Evolutionary conservation across 2,888 invertebrate species (phyloP).

Genomic region (Agrotis clavis): DNA sequence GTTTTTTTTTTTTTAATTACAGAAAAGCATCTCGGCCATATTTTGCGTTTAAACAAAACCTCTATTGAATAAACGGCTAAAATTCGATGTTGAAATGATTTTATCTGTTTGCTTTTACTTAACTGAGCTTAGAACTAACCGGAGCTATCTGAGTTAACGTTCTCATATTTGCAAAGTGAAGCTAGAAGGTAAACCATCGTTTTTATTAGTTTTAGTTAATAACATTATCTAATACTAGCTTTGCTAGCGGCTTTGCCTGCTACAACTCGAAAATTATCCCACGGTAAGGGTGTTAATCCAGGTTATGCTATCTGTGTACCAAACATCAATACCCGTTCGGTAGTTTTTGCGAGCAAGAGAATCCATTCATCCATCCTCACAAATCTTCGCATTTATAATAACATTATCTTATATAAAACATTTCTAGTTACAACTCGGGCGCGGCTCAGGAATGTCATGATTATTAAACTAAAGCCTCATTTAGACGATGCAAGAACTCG

Average conservation of each 20-base stretch:
- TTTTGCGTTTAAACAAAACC: not conserved
- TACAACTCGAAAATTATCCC: too few relatives aligned
- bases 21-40: too few relatives aligned
- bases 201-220: not conserved
- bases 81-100: not conserved
- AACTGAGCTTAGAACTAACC: conserved; percentile 3
- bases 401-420: not conserved
- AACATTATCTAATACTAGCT: not conserved
- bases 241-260: too few relatives aligned
- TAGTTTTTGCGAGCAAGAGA: too few relatives aligned
- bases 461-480: too few relatives aligned
- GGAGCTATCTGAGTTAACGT: not conserved
- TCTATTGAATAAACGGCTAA: not conserved
- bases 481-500: too few relatives aligned
- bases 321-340: too few relatives aligned
- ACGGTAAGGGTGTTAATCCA: too few relatives aligned
- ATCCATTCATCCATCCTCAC: too few relatives aligned
- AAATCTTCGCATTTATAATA: too few relatives aligned
- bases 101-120: conserved; percentile 17
- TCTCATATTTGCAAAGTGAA: not conserved
- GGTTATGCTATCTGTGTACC: too few relatives aligned
- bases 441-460: conserved; percentile 13
- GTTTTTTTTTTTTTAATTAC: too few relatives aligned
- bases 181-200: not conserved
- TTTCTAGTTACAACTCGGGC: conserved; percentile 7